Evolutionary conservation across 1,140 invertebrate genomes (phyloP).

Genomic region (Argopecten irradians): DNA sequence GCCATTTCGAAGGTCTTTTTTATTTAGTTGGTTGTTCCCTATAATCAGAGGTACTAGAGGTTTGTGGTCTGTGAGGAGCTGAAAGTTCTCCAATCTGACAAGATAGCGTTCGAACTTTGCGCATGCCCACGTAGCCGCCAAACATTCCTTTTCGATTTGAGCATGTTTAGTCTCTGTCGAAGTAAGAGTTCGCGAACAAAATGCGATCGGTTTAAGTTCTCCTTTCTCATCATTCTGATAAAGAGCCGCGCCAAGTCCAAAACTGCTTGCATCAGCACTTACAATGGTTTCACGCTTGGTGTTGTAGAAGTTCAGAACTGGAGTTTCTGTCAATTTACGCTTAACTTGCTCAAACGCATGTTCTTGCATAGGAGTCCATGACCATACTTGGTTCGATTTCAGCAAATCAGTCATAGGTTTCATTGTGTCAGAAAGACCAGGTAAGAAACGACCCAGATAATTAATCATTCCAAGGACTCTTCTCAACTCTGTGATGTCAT

Average conservation of each 20-base stretch:
- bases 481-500: conserved; percentile 68
- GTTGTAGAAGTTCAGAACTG: conserved; percentile 51
- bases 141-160: conserved; percentile 56
- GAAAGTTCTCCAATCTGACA: conserved; percentile 67
- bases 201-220: conserved; percentile 49
- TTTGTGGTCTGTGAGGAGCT: conserved; percentile 70
- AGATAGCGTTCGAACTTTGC: conserved; percentile 74
- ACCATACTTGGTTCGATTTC: conserved; percentile 40
- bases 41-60: conserved; percentile 65
- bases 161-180: conserved; percentile 58
- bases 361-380: conserved; percentile 41
- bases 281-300: conserved; percentile 42
- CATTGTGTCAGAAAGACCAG: conserved; percentile 35
- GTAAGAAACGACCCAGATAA: conserved; percentile 46
- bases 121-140: conserved; percentile 27
- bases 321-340: conserved; percentile 29
- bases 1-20: too few species aligned
- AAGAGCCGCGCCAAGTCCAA: conserved; percentile 56
- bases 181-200: conserved; percentile 54
- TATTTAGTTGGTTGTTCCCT: too few species aligned
- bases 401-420: conserved; percentile 47
- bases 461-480: conserved; percentile 70
- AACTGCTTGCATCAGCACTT: conserved; percentile 50
- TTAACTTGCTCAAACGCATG: conserved; percentile 42
- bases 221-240: conserved; percentile 39